Percentiles rank a stretch among this genome's conserved stretches.
Evolutionary conservation across 2,113 vertebrate species (phyloP).

Genomic region (Barnardius zonarius): DNA sequence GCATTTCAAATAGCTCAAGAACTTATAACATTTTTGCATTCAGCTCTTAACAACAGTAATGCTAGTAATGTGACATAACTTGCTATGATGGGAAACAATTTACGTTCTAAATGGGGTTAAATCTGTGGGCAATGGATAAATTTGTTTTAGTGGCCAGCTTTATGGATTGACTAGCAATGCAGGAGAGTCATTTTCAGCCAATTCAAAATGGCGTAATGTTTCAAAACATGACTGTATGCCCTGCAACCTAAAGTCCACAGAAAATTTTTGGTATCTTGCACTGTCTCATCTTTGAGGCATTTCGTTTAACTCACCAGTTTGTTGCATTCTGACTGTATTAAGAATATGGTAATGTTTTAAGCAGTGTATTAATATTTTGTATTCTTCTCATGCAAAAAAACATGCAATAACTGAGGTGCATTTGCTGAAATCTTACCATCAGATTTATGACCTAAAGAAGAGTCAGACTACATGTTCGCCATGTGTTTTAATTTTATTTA

Average conservation of each 20-base stretch:
- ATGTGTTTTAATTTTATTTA: neutral
- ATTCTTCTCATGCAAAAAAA: neutral
- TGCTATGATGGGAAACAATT: neutral
- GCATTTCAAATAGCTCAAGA: conserved; percentile 82
- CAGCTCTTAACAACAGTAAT: neutral
- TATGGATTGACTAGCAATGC: neutral
- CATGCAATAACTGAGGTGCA: neutral
- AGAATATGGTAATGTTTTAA: neutral
- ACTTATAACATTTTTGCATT: conserved; percentile 67
- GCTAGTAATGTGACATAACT: neutral
- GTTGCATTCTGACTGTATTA: neutral
- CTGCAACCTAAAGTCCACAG: neutral
- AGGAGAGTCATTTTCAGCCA: neutral
- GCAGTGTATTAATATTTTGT: neutral
- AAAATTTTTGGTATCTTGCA: neutral
- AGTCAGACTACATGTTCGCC: neutral
- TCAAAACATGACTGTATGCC: neutral
- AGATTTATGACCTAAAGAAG: neutral
- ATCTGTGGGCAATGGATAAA: neutral
- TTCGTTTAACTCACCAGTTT: neutral
- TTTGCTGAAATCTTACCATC: neutral
- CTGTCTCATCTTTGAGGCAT: neutral
- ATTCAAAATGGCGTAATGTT: neutral
- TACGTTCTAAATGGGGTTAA: neutral
- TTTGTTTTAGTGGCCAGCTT: neutral